Percentiles rank a stretch among this genome's conserved stretches.
phyloP scores from a whole-genome alignment of 1,140 invertebrate genomes.

The Tetramorium parvispinum region DNA sequence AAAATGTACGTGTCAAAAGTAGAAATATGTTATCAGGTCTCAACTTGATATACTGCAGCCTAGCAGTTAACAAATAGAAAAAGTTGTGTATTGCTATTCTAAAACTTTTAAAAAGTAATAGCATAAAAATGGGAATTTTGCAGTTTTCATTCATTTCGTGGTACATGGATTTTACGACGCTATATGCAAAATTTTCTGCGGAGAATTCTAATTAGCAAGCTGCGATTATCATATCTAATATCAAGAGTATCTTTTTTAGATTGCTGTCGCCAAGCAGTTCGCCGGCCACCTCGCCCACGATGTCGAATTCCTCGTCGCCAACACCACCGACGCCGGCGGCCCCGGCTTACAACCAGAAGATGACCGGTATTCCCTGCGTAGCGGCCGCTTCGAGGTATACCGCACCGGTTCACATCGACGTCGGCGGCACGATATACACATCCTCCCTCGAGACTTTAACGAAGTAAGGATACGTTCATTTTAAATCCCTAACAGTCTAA shows the following conservation, averaged over 20 bases:
- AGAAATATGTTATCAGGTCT: not conserved
- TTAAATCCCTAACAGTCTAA: not conserved
- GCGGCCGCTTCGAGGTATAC: constrained; percentile 96
- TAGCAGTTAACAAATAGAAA: not conserved
- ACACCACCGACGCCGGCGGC: constrained; percentile 86
- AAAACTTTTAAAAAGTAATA: not conserved
- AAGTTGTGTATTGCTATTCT: not conserved
- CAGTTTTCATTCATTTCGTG: not conserved
- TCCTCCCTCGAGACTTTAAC: constrained; percentile 98
- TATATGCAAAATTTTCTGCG: not conserved
- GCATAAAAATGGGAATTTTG: not conserved
- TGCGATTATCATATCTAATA: constrained; percentile 50
- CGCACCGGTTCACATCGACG: constrained; percentile 98
- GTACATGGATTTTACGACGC: not conserved
- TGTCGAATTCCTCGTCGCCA: constrained; percentile 89
- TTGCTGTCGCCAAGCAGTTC: constrained; percentile 89
- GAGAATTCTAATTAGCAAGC: not conserved
- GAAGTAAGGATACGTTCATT: constrained; percentile 89
- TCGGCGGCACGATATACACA: constrained; percentile 98
- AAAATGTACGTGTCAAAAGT: not conserved
- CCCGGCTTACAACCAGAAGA: constrained; percentile 88
- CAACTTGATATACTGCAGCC: not conserved
- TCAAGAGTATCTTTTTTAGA: constrained; percentile 83
- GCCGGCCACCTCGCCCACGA: constrained; percentile 89
- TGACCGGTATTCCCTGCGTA: constrained; percentile 95